phyloP scores from a whole-genome alignment of 2,888 invertebrate genomes.

The Kryphioiulus occultus region DNA sequence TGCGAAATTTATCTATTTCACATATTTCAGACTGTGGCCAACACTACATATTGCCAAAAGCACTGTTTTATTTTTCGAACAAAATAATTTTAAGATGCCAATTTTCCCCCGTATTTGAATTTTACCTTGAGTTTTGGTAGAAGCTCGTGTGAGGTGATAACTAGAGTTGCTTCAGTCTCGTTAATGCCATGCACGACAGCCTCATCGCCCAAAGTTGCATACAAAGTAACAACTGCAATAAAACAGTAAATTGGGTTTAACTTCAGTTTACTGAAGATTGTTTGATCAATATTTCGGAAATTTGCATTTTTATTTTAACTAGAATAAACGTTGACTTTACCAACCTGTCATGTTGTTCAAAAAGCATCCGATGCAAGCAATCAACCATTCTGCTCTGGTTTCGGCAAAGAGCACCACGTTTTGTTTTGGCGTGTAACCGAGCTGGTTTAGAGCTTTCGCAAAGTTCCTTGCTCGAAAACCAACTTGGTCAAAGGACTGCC shows the following conservation, averaged over 20 bases:
- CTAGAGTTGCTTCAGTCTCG: constrained; percentile 92
- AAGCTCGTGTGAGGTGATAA: constrained; percentile 91
- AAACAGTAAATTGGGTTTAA: too few species aligned
- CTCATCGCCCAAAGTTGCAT: constrained; percentile 95
- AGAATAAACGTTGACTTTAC: neutral
- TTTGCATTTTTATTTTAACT: neutral
- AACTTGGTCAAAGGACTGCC: constrained; percentile 83
- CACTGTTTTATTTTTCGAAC: too few species aligned
- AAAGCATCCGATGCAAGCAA: constrained; percentile 95
- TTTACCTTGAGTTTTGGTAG: constrained; percentile 79
- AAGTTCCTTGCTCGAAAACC: constrained; percentile 78
- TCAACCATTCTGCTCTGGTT: constrained; percentile 97
- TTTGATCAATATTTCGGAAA: neutral
- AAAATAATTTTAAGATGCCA: too few species aligned
- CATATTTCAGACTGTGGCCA: too few species aligned
- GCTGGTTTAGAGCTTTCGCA: constrained; percentile 81
- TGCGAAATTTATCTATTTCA: too few species aligned
- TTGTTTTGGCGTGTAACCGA: constrained; percentile 75
- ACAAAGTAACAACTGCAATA: constrained; percentile 80
- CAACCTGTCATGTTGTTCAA: constrained; percentile 86
- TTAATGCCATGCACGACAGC: constrained; percentile 96
- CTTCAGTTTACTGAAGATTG: neutral
- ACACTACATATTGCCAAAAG: too few species aligned
- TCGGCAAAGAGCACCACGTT: constrained; percentile 96
- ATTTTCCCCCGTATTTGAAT: neutral